Evolutionary conservation across 2,797 vertebrate species (phyloP), one percentile per base, ranked within the genome.

Genomic region (Brachyalestes nurse): DNA sequence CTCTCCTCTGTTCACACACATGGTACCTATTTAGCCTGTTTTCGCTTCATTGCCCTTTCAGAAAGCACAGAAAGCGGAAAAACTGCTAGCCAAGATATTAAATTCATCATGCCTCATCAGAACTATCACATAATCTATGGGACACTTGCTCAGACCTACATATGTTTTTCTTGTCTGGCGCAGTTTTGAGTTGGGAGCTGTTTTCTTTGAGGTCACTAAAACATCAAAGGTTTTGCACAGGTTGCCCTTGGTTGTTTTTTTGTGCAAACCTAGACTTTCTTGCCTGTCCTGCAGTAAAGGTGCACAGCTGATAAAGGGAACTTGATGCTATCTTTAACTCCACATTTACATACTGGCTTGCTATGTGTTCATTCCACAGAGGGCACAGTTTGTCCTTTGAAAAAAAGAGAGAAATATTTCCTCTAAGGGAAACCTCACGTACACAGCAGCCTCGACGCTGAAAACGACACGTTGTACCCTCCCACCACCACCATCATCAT

Each of bases 1-100:
- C 89, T 86, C 88, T 82, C 25, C 83, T 72, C 66, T 77, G 47
- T 89, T 86, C 88, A 86, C 78, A 86, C 82, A 87, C 78, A 81
- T 83, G 81, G 73, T 67, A 81, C 78, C 69, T 67, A 81, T 84
- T 87, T 83, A 83, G 85, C 25, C 77, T 49, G 72, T 53, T 81
- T 51, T 83, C 47, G 72, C 73, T 66, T 79, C 42, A 64, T 25
- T 75, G 72, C 65, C 60, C 45, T 72, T 72, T 73, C 42, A 78
- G 51, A 78, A 78, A 25, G 4, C 25, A 25, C 77, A 53, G 57
- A 60, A 38, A 64, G 53, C 45, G 45, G 70, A 81, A 73, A 14
- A 16, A 62, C 14, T 45, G 0, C 78, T 69, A 60, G 13, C 55
- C 17, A 23, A 77, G 28, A 77, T 21, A 10, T 53, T 62, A 21